Base-by-base conservation (phyloP, 2,888 invertebrate genomes). In the Timandra comae region DNA sequence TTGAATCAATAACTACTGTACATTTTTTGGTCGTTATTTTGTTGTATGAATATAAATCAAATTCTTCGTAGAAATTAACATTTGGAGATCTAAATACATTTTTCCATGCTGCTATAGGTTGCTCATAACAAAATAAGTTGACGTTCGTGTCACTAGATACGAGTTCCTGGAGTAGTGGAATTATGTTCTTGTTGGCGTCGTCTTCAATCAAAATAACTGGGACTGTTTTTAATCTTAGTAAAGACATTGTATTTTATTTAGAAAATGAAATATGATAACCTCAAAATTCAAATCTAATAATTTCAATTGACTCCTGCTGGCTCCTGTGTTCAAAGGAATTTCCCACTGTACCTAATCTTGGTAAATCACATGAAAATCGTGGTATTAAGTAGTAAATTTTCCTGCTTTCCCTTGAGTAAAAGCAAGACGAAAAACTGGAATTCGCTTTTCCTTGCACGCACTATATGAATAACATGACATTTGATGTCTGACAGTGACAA, bases 171-270 rank as follows among this genome's bases (percentile, higher is more conserved):
- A 84, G 29, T 23, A 85, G 38, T 2, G 84, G 81, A 34, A 79
- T 38, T 13, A 63, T 56, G 41, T 84, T 84, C 41, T 63, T 73
- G 32, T 69, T 63, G 20, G 44, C 53, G 42, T 80, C 69, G 30
- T 84, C 84, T 67, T 82, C 79, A 46, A 84, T 50, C 37, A 85
- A 37, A 20, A 81, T 44, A 26, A 69, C 53, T 12, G 78, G 72
- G n/a, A 75, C 67, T 4, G 66, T 47, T 56, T 63, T 71, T 43
- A 84, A 46, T 48, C 72, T 76, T 23, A 66, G 56, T 36, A 84
- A 52, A 22, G 77, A 57, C 84, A 84, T 84, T 22, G 16, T 49
- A 3, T 1, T 16, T 16, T 1, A 16, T 16, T 16, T 16, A 16
- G 16, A 4, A 16, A 4, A 5, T 16, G 6, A 5, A 1, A 16